phyloP scores from a whole-genome alignment of 2,888 invertebrate species.

The Galerucella nymphaeae region DNA sequence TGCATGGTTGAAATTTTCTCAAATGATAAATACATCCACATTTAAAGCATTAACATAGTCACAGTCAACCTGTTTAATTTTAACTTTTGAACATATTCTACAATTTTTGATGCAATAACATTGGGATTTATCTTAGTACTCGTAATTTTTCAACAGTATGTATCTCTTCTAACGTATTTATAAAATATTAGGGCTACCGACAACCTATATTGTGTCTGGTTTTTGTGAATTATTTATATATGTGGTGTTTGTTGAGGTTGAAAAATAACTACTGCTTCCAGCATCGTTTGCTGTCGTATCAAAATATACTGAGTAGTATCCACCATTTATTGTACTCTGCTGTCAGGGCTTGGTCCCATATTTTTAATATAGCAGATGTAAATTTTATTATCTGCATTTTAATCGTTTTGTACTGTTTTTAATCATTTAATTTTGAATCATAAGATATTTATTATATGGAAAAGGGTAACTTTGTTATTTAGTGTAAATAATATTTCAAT shows the following conservation, averaged over 20 bases:
- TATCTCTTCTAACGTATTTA: neutral
- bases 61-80: no score
- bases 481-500: constrained; percentile 49
- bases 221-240: no score
- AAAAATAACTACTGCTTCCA: neutral
- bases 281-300: neutral
- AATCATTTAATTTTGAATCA: constrained; percentile 48
- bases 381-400: constrained; percentile 51
- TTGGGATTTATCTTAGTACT: neutral
- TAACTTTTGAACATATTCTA: no score
- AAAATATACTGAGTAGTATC: constrained; percentile 3
- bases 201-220: neutral
- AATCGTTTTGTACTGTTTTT: constrained; percentile 48
- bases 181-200: neutral
- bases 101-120: neutral
- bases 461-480: constrained; percentile 55
- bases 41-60: no score
- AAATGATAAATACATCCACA: no score
- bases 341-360: constrained; percentile 47
- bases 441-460: constrained; percentile 50
- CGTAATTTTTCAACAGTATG: neutral
- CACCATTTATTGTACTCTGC: constrained; percentile 49
- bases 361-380: constrained; percentile 49
- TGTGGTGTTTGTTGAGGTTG: no score
- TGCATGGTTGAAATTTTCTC: no score